These are phyloP conservation scores for Pavo muticus DNA, from an alignment of 2,113 vertebrate species.

Conservation along the genomic window DNA sequence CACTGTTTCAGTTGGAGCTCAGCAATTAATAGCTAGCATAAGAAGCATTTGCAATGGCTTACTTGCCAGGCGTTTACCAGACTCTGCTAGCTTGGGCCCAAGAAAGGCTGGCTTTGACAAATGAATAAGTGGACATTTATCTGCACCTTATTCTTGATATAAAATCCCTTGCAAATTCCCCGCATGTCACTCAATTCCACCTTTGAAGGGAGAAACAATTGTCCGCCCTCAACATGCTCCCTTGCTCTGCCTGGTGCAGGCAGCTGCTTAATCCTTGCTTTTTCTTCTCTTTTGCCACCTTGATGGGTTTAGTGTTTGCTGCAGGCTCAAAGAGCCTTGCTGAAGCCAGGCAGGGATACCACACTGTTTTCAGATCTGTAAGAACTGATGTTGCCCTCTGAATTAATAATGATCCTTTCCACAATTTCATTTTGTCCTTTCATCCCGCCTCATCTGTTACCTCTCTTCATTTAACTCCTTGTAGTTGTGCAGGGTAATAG, in stretches of 20 bases:
- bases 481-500: not conserved
- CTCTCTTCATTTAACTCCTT: not conserved
- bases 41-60: not conserved
- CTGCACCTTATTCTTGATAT: not conserved
- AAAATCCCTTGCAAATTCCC: not conserved
- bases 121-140: not conserved
- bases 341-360: not conserved
- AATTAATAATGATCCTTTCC: constrained; percentile 2
- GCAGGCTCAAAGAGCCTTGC: not conserved
- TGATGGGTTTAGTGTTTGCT: not conserved
- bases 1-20: not conserved
- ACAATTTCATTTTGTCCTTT: not conserved
- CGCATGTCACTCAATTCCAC: not conserved
- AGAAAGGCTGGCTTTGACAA: not conserved
- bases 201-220: not conserved
- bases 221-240: not conserved
- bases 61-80: not conserved
- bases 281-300: not conserved
- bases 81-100: not conserved
- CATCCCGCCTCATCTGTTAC: not conserved
- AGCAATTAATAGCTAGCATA: not conserved
- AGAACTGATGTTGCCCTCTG: not conserved
- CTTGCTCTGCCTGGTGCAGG: not conserved
- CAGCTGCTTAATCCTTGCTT: not conserved
- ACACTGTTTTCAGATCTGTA: not conserved